A percentile compares a stretch with the other conserved stretches of the same genome.
These are phyloP conservation scores for Ophthalmolycus amberensis DNA, from an alignment of 2,113 vertebrate species.

Conservation along the genomic window DNA sequence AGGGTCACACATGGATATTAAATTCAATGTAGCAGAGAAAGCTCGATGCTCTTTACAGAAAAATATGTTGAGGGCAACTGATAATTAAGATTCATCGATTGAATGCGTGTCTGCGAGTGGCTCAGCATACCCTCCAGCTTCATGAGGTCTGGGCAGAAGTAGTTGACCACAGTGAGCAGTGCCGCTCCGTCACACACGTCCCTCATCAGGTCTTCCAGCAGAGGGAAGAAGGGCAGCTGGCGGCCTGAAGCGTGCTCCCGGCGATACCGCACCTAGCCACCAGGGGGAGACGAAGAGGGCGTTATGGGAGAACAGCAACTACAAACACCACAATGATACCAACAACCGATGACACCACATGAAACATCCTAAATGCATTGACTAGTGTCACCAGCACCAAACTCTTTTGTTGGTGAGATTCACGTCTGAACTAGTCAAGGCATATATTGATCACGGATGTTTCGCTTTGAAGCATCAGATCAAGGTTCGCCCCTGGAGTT, in stretches of 20 bases:
- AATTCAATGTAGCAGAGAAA: slow-evolving; percentile 31
- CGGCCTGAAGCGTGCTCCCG: slow-evolving; percentile 92
- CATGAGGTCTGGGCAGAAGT: slow-evolving; percentile 95
- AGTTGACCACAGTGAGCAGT: slow-evolving; percentile 92
- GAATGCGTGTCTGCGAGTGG: not conserved
- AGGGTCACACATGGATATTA: slow-evolving; percentile 47
- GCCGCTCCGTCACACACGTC: slow-evolving; percentile 93
- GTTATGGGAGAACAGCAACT: not conserved
- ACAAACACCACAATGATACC: not conserved
- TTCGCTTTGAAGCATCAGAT: slow-evolving; percentile 16
- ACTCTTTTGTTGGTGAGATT: slow-evolving; percentile 17
- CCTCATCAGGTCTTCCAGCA: slow-evolving; percentile 94
- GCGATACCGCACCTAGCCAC: slow-evolving; percentile 92
- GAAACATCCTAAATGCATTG: slow-evolving; percentile 45
- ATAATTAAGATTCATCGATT: slow-evolving; percentile 9
- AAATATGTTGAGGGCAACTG: slow-evolving; percentile 5
- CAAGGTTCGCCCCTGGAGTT: slow-evolving; percentile 66
- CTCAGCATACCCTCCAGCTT: slow-evolving; percentile 90
- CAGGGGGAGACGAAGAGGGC: slow-evolving; percentile 41
- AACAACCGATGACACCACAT: not conserved
- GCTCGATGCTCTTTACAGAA: not conserved
- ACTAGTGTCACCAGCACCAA: slow-evolving; percentile 36
- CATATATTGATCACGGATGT: slow-evolving; percentile 24
- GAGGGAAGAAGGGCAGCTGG: slow-evolving; percentile 90
- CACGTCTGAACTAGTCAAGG: slow-evolving; percentile 41